These are phyloP conservation scores for Papilio polytes DNA, from an alignment of 1,140 invertebrate genomes.

Conservation along the genomic window DNA sequence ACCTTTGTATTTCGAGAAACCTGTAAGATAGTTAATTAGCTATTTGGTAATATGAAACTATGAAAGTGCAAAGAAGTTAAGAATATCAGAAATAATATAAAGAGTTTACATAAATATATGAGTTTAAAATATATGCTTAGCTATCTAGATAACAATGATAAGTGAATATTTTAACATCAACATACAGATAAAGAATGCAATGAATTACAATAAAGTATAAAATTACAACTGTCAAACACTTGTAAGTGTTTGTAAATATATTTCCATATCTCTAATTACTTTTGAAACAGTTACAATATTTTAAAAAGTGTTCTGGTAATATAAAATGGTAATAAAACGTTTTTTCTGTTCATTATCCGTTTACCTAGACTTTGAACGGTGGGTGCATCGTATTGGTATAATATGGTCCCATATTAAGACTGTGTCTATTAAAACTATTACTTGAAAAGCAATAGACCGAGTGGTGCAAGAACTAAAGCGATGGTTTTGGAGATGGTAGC, in stretches of 20 bases:
- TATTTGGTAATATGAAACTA: not conserved
- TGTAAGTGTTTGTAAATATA: not conserved
- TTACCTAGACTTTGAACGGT: slow-evolving; percentile 44
- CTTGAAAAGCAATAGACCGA: slow-evolving; percentile 75
- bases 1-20: not conserved
- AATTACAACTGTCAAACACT: not conserved
- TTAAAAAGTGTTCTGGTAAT: not conserved
- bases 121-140: slow-evolving; percentile 8
- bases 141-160: not conserved
- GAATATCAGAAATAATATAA: not conserved
- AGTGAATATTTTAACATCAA: not conserved
- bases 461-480: slow-evolving; percentile 72
- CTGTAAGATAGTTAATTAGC: not conserved
- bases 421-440: slow-evolving; percentile 47
- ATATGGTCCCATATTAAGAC: slow-evolving; percentile 52
- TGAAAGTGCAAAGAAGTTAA: not conserved
- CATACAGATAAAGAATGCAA: not conserved
- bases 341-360: not conserved
- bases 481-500: slow-evolving; percentile 73
- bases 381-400: slow-evolving; percentile 47
- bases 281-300: not conserved
- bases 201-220: not conserved
- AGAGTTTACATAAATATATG: not conserved
- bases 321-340: not conserved
- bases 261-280: not conserved